These are phyloP conservation scores for Fistularia tabacaria DNA, from an alignment of 2,797 vertebrate species.

Conservation along the genomic window DNA sequence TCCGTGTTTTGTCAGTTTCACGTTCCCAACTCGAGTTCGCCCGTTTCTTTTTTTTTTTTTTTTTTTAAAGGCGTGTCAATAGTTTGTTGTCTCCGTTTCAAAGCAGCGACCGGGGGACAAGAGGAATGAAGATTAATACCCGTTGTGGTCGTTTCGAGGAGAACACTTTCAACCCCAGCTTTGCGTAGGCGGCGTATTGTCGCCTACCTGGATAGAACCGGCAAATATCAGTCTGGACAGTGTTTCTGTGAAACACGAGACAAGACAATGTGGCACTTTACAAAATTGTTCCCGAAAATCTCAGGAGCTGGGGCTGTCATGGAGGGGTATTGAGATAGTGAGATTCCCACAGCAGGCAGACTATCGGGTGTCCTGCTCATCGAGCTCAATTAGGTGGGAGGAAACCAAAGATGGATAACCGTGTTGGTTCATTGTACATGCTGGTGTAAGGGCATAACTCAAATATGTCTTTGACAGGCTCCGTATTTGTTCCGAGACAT, in stretches of 20 bases:
- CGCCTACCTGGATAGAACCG: slow-evolving; percentile 30
- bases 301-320: slow-evolving; percentile 65
- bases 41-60: slow-evolving; percentile 13
- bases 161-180: not conserved
- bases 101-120: too few relatives aligned
- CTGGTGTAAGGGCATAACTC: slow-evolving; percentile 67
- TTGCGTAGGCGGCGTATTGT: slow-evolving; percentile 49
- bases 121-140: too few relatives aligned
- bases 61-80: slow-evolving; percentile 55
- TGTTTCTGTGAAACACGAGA: slow-evolving; percentile 68
- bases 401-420: slow-evolving; percentile 70
- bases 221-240: slow-evolving; percentile 49
- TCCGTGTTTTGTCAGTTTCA: too few relatives aligned
- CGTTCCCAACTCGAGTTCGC: too few relatives aligned
- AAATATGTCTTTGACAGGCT: slow-evolving; percentile 64
- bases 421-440: slow-evolving; percentile 63
- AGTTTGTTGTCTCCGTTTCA: slow-evolving; percentile 6
- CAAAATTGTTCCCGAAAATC: slow-evolving; percentile 76
- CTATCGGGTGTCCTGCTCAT: slow-evolving; percentile 78
- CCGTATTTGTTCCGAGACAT: slow-evolving; percentile 63
- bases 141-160: too few relatives aligned
- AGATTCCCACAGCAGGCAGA: slow-evolving; percentile 59
- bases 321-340: slow-evolving; percentile 52
- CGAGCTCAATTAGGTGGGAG: slow-evolving; percentile 77
- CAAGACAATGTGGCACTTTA: slow-evolving; percentile 63